A percentile compares a stretch with the other conserved stretches of the same genome.
phyloP scores from a whole-genome alignment of 1,140 invertebrate genomes.

The Mizuhopecten yessoensis region DNA sequence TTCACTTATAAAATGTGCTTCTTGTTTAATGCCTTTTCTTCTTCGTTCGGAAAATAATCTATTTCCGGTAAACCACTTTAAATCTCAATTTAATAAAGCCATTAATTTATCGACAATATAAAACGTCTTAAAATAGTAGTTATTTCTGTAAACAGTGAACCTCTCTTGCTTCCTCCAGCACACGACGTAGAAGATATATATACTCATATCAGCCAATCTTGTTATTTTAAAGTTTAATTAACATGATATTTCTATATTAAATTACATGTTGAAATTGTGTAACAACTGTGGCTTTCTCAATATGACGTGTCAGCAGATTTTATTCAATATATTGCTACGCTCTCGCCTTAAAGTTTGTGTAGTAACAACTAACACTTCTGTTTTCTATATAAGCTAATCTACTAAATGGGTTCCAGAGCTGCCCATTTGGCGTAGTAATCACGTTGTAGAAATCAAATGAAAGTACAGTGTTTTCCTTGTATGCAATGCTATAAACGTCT shows the following conservation, averaged over 20 bases:
- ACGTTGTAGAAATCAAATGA: not conserved
- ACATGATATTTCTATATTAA: not conserved
- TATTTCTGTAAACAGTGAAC: not conserved
- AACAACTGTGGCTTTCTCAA: not conserved
- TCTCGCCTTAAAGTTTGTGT: not conserved
- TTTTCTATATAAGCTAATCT: not conserved
- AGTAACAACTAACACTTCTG: not conserved
- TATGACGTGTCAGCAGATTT: not conserved
- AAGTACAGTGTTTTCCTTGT: not conserved
- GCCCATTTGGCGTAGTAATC: not conserved
- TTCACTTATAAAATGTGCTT: no score
- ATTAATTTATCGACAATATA: no score
- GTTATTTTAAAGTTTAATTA: not conserved
- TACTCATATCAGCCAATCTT: not conserved
- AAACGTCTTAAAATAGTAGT: no score
- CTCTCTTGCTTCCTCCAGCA: no score
- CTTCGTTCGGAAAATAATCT: not conserved
- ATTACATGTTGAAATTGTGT: not conserved
- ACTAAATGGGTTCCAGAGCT: not conserved
- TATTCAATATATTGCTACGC: not conserved
- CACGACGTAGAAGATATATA: no score
- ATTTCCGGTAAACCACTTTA: slow-evolving; percentile 14
- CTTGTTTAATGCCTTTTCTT: not conserved
- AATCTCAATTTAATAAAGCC: slow-evolving; percentile 27
- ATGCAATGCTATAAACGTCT: not conserved